These are phyloP conservation scores for Berghia stephanieae DNA, from an alignment of 1,140 invertebrate genomes.

Conservation along the genomic window DNA sequence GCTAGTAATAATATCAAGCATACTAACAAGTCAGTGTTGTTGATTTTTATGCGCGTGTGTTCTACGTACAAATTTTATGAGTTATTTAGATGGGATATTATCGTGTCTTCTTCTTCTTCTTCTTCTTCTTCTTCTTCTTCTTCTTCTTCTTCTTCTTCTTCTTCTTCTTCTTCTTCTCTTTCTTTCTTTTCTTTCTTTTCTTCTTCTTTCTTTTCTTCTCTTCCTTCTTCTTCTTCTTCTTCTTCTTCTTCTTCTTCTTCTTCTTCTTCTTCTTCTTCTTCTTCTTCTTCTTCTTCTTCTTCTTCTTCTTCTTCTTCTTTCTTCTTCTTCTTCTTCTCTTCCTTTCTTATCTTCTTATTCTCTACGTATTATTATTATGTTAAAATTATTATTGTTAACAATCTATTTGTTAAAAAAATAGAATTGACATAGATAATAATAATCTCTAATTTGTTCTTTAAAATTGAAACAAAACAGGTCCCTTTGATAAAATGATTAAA, in stretches of 20 bases:
- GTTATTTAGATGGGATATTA: too few relatives aligned
- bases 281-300: not conserved
- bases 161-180: not conserved
- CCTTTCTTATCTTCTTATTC: too few relatives aligned
- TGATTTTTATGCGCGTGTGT: too few relatives aligned
- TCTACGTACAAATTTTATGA: too few relatives aligned
- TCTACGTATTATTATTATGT: not conserved
- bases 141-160: not conserved
- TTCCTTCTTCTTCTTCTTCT: not conserved
- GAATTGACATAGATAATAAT: too few relatives aligned
- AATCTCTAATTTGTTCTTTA: too few relatives aligned
- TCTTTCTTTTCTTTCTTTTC: not conserved
- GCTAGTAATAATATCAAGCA: too few relatives aligned
- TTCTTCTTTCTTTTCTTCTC: not conserved
- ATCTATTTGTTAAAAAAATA: too few relatives aligned
- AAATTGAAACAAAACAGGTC: too few relatives aligned
- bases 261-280: not conserved
- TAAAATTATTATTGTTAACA: not conserved
- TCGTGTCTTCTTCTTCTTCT: constrained; percentile 18
- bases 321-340: too few relatives aligned
- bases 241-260: not conserved
- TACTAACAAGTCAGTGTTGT: too few relatives aligned
- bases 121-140: not conserved
- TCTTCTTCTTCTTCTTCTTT: constrained; percentile 1
- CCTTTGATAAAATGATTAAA: too few relatives aligned